Evolutionary conservation across 2,797 vertebrate genomes (phyloP).

Genomic region (Esox masquinongy): DNA sequence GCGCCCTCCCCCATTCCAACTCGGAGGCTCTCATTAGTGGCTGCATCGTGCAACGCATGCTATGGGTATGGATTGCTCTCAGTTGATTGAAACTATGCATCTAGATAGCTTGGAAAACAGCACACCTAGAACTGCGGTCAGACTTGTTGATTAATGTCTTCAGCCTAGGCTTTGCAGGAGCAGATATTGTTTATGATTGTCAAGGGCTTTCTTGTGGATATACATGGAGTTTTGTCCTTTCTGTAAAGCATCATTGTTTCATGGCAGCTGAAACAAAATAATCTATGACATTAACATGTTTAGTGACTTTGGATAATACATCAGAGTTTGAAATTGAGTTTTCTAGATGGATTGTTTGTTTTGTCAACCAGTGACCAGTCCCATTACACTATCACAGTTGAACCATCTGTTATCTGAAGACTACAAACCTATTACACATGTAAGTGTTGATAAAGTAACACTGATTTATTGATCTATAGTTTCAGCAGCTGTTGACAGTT

Average conservation of each 20-base stretch:
- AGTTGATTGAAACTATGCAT: background rate
- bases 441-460: constrained; percentile 43
- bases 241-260: background rate
- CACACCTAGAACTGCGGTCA: background rate
- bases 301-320: background rate
- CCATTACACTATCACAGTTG: constrained; percentile 25
- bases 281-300: background rate
- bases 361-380: background rate
- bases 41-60: background rate
- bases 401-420: constrained; percentile 38
- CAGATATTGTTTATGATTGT: background rate
- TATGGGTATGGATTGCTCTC: constrained; percentile 8
- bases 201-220: background rate
- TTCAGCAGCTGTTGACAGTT: constrained; percentile 52
- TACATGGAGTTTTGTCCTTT: background rate
- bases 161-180: background rate
- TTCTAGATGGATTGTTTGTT: background rate
- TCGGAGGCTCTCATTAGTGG: background rate
- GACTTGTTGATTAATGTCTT: background rate
- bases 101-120: too few relatives aligned
- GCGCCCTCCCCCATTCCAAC: too few relatives aligned
- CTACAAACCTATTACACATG: constrained; percentile 26
- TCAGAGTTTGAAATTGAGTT: background rate
- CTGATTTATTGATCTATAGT: constrained; percentile 31
- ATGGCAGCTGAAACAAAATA: background rate